phyloP scores from a whole-genome alignment of 2,888 invertebrate genomes.

The Blastobasis adustella region DNA sequence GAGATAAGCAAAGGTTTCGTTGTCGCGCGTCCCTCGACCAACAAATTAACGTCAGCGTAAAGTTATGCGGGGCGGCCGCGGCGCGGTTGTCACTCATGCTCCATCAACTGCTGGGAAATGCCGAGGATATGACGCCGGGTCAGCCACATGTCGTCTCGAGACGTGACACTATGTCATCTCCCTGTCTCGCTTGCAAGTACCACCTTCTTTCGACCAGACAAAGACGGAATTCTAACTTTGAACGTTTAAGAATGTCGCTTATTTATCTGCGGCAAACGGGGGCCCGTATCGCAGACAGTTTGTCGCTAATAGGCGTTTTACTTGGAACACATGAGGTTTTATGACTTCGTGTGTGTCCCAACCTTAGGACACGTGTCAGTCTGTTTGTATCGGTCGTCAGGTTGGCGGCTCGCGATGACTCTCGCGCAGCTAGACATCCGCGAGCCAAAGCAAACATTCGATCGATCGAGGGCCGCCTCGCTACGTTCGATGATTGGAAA shows the following conservation, averaged over 20 bases:
- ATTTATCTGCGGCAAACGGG: constrained; percentile 57
- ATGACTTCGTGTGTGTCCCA: constrained; percentile 65
- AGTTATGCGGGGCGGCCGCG: constrained; percentile 55
- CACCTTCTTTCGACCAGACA: constrained; percentile 51
- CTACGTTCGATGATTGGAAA: constrained; percentile 41
- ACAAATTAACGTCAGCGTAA: constrained; percentile 68
- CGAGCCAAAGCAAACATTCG: constrained; percentile 55
- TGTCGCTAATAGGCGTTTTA: constrained; percentile 71
- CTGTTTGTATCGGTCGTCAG: constrained; percentile 40
- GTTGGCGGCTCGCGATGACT: constrained; percentile 44
- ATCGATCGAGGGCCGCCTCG: constrained; percentile 36
- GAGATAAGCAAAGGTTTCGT: constrained; percentile 51
- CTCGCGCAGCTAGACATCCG: constrained; percentile 35
- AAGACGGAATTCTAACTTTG: constrained; percentile 53
- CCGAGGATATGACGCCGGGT: constrained; percentile 66
- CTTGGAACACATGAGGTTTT: constrained; percentile 55
- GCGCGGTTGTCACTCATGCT: constrained; percentile 70
- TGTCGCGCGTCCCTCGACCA: constrained; percentile 50
- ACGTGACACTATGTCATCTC: constrained; percentile 66
- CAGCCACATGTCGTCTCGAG: constrained; percentile 63
- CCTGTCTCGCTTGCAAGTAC: constrained; percentile 57
- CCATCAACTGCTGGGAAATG: constrained; percentile 71
- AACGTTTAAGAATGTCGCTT: constrained; percentile 50
- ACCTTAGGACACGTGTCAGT: constrained; percentile 55
- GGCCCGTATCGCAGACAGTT: constrained; percentile 64